phyloP scores from a whole-genome alignment of 2,888 invertebrate genomes.

The Rhingia campestris region DNA sequence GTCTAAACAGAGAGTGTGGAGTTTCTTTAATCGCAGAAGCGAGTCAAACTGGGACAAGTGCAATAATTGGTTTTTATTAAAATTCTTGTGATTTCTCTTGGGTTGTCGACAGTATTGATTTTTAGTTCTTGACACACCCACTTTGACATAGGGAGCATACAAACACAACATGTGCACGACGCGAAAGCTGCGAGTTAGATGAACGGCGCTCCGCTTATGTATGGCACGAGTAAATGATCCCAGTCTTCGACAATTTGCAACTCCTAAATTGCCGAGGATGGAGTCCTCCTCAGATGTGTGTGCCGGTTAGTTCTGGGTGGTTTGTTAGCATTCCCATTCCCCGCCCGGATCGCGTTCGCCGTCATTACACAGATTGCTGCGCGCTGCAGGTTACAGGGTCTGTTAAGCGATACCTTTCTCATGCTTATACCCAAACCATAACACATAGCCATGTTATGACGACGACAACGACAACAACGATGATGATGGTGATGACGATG shows the following conservation, averaged over 20 bases:
- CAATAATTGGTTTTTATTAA: constrained; percentile 70
- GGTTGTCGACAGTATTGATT: constrained; percentile 61
- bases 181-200: constrained; percentile 52
- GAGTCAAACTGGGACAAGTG: constrained; percentile 40
- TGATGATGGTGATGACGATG: constrained; percentile 24
- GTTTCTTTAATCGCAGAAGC: constrained; percentile 18
- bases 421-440: constrained; percentile 18
- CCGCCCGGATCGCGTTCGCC: constrained; percentile 50
- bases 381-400: constrained; percentile 64
- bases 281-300: constrained; percentile 51
- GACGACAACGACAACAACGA: constrained; percentile 24
- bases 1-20: background rate
- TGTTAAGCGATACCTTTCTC: constrained; percentile 72
- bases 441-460: constrained; percentile 41
- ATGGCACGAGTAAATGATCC: constrained; percentile 68
- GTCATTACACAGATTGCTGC: constrained; percentile 69
- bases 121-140: constrained; percentile 65
- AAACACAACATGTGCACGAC: constrained; percentile 8
- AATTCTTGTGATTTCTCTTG: constrained; percentile 61
- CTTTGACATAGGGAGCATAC: constrained; percentile 12
- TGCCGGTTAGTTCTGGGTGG: constrained; percentile 36
- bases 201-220: constrained; percentile 67
- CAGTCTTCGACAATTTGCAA: constrained; percentile 69
- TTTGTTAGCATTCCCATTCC: constrained; percentile 52
- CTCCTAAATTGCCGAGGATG: constrained; percentile 62